A percentile compares a stretch with the other conserved stretches of the same genome.
phyloP scores from a whole-genome alignment of 2,113 vertebrate genomes.

The Trichechus manatus region DNA sequence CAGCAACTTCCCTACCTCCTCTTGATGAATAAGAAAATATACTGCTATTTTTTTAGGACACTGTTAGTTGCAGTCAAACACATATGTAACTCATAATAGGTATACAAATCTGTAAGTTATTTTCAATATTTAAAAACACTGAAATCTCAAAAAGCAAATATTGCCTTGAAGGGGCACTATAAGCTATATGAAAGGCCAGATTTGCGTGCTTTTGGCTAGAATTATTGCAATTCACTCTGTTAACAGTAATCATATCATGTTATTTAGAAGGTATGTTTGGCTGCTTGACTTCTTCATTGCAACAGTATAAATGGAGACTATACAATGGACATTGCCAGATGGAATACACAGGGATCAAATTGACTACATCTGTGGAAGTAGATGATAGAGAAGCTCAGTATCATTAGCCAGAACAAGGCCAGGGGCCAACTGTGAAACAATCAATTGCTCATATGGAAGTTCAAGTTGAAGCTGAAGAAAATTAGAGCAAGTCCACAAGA shows the following conservation, averaged over 20 bases:
- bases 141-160: background rate
- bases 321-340: too few species aligned
- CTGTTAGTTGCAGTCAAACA: background rate
- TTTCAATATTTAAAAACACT: background rate
- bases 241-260: background rate
- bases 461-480: too few species aligned
- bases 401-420: too few species aligned
- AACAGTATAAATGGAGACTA: too few species aligned
- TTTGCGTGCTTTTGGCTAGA: background rate
- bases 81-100: background rate
- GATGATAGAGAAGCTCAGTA: too few species aligned
- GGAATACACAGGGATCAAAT: too few species aligned
- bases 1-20: background rate
- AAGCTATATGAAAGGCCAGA: background rate
- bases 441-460: too few species aligned
- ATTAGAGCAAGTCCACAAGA: too few species aligned
- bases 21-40: background rate
- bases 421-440: too few species aligned
- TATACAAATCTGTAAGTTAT: background rate
- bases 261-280: constrained; percentile 9
- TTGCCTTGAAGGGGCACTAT: background rate
- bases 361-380: too few species aligned
- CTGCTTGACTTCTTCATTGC: too few species aligned
- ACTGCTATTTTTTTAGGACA: background rate
- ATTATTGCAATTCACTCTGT: background rate